phyloP scores from a whole-genome alignment of 2,113 vertebrate genomes.

The Sylvilagus bachmani region DNA sequence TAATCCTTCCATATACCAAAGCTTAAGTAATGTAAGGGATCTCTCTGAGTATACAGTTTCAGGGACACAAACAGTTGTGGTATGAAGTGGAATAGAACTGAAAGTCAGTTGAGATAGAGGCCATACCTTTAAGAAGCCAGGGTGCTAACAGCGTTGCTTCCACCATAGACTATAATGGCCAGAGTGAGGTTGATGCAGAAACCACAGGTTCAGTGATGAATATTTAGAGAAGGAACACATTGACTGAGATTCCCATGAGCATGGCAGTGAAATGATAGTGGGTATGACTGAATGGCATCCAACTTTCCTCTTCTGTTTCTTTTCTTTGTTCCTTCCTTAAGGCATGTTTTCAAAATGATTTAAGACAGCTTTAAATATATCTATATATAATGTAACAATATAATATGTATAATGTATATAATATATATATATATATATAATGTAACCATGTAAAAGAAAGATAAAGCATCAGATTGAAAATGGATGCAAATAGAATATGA shows the following conservation, averaged over 20 bases:
- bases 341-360: neutral
- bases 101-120: neutral
- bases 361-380: neutral
- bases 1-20: neutral
- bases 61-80: too few species aligned
- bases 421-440: too few species aligned
- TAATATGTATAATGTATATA: too few species aligned
- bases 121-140: neutral
- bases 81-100: neutral
- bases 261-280: accelerated
- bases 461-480: neutral
- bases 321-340: neutral
- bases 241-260: accelerated
- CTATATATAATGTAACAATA: too few species aligned
- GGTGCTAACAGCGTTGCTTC: neutral
- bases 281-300: neutral
- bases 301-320: too few species aligned
- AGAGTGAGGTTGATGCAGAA: neutral
- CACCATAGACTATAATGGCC: accelerated
- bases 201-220: neutral
- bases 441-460: neutral
- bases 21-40: neutral
- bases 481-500: neutral
- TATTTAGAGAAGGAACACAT: neutral
- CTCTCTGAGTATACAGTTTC: neutral